phyloP scores from a whole-genome alignment of 2,888 invertebrate species.

The Urechis unicinctus region DNA sequence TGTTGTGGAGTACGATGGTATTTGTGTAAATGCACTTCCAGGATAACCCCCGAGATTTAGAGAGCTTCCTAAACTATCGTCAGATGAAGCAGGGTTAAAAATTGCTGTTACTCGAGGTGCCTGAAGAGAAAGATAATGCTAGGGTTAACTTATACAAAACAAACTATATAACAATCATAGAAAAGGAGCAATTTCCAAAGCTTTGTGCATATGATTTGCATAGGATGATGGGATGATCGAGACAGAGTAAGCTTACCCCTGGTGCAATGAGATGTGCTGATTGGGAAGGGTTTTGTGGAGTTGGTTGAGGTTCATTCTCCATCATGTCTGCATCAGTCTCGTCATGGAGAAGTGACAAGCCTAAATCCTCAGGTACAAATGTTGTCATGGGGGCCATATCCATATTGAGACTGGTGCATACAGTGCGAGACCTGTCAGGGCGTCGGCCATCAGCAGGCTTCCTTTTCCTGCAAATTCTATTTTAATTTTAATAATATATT shows the following conservation, averaged over 20 bases:
- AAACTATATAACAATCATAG: too few species aligned
- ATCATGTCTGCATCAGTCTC: constrained; percentile 2
- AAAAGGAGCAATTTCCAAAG: too few species aligned
- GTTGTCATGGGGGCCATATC: constrained; percentile 20
- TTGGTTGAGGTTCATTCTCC: constrained; percentile 2
- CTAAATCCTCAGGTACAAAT: constrained; percentile 28
- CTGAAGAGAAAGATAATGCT: not conserved
- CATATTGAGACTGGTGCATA: constrained; percentile 16
- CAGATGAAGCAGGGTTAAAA: not conserved
- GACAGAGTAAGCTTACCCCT: constrained; percentile 10
- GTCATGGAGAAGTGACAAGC: constrained; percentile 18
- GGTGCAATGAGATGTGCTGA: constrained; percentile 12
- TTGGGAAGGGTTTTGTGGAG: constrained; percentile 2
- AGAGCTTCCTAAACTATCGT: not conserved
- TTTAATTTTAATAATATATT: too few species aligned
- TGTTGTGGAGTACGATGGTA: not conserved
- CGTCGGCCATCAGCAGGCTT: constrained; percentile 3
- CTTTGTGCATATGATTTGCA: too few species aligned
- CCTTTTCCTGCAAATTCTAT: constrained; percentile 14
- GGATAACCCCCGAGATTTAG: not conserved
- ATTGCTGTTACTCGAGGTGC: not conserved
- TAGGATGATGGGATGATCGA: too few species aligned
- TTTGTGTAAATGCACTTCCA: not conserved
- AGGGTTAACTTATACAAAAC: too few species aligned
- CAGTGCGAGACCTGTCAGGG: not conserved